These are phyloP conservation scores for Tyrophagus putrescentiae DNA, from an alignment of 1,140 invertebrate genomes.

Conservation along the genomic window DNA sequence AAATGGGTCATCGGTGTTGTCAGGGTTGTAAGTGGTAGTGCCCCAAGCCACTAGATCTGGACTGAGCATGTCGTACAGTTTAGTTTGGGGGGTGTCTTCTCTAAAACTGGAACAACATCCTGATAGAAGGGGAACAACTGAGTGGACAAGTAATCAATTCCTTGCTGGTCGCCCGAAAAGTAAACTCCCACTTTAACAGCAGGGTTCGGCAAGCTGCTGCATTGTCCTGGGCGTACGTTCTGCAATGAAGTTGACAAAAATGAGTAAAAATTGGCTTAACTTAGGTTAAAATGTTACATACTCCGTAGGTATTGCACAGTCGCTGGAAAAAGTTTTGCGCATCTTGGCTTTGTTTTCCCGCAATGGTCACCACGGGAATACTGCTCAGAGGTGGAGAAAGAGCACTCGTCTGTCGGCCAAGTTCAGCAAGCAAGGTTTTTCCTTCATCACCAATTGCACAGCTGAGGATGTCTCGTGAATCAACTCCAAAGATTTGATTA, in stretches of 20 bases:
- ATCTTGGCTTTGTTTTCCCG: neutral
- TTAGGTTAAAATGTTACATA: neutral
- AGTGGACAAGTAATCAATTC: neutral
- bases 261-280: neutral
- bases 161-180: neutral
- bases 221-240: neutral
- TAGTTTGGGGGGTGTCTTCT: neutral
- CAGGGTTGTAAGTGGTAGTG: constrained; percentile 10
- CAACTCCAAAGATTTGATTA: neutral
- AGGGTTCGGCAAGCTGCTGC: neutral
- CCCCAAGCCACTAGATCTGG: constrained; percentile 2
- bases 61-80: neutral
- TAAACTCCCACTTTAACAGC: neutral
- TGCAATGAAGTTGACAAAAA: neutral
- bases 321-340: neutral
- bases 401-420: neutral
- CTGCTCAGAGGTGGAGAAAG: neutral
- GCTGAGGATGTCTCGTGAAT: neutral
- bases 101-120: neutral
- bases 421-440: neutral
- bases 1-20: constrained; percentile 9
- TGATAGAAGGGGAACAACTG: constrained; percentile 5
- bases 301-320: constrained; percentile 10
- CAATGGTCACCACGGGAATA: constrained; percentile 2
- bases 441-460: constrained; percentile 2